Conservation (phyloP, 1,140 invertebrate species). For the Littorina saxatilis region DNA sequence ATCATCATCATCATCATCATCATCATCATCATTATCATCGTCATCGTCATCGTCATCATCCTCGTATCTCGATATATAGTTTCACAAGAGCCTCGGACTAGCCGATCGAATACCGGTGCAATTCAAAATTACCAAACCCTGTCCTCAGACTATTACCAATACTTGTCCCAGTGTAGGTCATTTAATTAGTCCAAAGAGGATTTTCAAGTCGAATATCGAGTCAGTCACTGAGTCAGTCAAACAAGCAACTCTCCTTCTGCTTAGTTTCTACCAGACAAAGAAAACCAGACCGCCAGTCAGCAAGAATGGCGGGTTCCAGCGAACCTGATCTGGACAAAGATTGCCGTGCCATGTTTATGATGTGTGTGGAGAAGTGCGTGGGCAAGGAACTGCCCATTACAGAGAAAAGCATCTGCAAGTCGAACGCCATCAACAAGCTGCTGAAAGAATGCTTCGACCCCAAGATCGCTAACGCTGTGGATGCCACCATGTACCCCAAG, state of each 20-base stretch:
- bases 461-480: slow-evolving; percentile 6
- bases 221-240: too few relatives aligned
- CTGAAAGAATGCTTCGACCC: slow-evolving; percentile 12
- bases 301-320: neutral
- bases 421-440: slow-evolving; percentile 23
- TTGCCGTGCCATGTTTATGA: neutral
- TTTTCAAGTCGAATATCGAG: too few relatives aligned
- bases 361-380: slow-evolving; percentile 30
- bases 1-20: slow-evolving; percentile 10
- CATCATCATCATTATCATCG: slow-evolving; percentile 11
- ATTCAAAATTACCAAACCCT: neutral
- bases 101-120: too few relatives aligned
- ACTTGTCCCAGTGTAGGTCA: too few relatives aligned
- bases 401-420: slow-evolving; percentile 12
- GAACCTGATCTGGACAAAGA: slow-evolving; percentile 13
- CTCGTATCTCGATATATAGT: too few relatives aligned
- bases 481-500: slow-evolving; percentile 33
- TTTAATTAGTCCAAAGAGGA: too few relatives aligned
- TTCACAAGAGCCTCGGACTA: too few relatives aligned
- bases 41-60: slow-evolving; percentile 65
- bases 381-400: slow-evolving; percentile 23
- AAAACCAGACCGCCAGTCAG: too few relatives aligned
- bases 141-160: too few relatives aligned
- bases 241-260: too few relatives aligned
- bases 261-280: too few relatives aligned